Base-by-base conservation (phyloP, 2,113 vertebrate genomes). In the Ailurus styani region DNA sequence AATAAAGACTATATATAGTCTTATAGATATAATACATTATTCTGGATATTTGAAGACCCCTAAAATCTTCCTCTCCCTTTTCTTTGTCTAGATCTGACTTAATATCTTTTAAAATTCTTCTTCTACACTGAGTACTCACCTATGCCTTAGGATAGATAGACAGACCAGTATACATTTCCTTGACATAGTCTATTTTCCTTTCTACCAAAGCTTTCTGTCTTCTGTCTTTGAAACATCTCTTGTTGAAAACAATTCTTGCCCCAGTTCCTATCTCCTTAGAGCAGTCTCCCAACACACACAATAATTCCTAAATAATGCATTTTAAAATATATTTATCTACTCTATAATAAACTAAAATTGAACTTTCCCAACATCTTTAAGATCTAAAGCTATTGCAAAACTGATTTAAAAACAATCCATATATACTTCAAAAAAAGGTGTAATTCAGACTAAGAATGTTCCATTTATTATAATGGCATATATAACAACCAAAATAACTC, bases 321-420 rank as follows among this genome's bases (percentile, higher is more conserved):
- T 92, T 92, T 96, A 47, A 96, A 72, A 40, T 77, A 79, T 88
- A 64, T 50, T 85, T 93, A 72, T 73, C 81, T 89, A 91, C 14
- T 77, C 23, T 91, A 55, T 47, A 81, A 79, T 91, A 81, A 75
- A 64, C 11, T 64, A 83, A 89, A 34, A 34, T 34, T 55, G 85
- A 87, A 82, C 14, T 45, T 68, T 77, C 29, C 45, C 18, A 95
- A 78, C 50, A n/a, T 20, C 54, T 96, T 88, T 79, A 88, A 70
- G 27, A 87, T n/a, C n/a, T 37, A 68, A 94, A 91, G n/a, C 82
- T 90, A 87, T 66, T 85, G 1, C 6, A 95, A 95, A 93, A 95
- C 23, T 90, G 15, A 91, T 37, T 93, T 84, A 57, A 50, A 95
- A 95, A 68, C 20, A 62, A 85, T 78, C 60, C 8, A 40, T 10